Conservation (phyloP, 2,888 invertebrate species). For the Helicoverpa assulta region DNA sequence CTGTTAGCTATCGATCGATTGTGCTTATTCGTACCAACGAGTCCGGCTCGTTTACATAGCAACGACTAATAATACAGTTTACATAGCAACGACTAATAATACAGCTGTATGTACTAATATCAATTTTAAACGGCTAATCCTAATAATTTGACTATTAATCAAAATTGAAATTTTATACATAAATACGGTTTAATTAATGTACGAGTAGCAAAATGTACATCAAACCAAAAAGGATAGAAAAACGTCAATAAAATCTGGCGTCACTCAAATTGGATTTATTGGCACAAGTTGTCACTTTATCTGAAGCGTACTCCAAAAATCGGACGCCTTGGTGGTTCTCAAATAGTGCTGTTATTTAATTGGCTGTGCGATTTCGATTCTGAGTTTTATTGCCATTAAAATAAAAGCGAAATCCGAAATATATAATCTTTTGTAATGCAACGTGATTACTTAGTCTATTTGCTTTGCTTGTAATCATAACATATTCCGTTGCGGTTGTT, state of each 20-base stretch:
- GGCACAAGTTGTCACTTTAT: constrained; percentile 58
- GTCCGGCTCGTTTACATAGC: not conserved
- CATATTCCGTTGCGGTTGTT: not conserved
- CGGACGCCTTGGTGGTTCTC: constrained; percentile 26
- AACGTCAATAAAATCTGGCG: constrained; percentile 48
- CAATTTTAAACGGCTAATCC: too few relatives aligned
- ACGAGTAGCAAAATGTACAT: not conserved
- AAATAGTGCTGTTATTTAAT: constrained; percentile 33
- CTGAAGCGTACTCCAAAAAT: constrained; percentile 57
- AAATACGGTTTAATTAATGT: too few relatives aligned
- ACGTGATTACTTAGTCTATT: not conserved
- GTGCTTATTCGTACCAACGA: constrained; percentile 4
- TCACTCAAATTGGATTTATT: constrained; percentile 65
- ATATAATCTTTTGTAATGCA: not conserved
- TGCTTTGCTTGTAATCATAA: not conserved
- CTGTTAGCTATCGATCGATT: constrained; percentile 20
- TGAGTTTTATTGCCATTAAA: constrained; percentile 3
- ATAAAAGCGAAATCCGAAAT: not conserved
- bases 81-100: too few relatives aligned
- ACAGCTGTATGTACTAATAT: too few relatives aligned
- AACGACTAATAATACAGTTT: too few relatives aligned
- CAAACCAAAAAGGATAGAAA: constrained; percentile 5
- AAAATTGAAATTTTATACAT: too few relatives aligned
- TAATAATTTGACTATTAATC: too few relatives aligned
- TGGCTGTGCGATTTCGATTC: constrained; percentile 24